These are phyloP conservation scores for Zhuqinia jingwanae DNA, from an alignment of 2,888 invertebrate species.

Conservation along the genomic window DNA sequence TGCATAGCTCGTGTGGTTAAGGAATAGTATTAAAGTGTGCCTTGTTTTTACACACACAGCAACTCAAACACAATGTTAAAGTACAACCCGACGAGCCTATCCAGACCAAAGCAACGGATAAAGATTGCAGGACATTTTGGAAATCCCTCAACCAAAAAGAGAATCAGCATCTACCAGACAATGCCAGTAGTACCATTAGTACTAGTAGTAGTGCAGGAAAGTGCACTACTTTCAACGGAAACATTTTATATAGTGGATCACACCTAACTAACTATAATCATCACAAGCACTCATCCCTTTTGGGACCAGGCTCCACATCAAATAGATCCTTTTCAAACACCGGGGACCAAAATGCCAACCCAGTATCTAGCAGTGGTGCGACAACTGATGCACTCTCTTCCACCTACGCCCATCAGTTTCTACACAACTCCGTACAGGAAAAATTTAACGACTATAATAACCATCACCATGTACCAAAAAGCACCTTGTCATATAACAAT, in stretches of 20 bases:
- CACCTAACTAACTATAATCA: slow-evolving; percentile 18
- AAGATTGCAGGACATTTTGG: slow-evolving; percentile 58
- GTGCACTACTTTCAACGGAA: slow-evolving; percentile 52
- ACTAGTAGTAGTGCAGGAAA: not conserved
- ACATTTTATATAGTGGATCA: slow-evolving; percentile 9
- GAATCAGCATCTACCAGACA: slow-evolving; percentile 24
- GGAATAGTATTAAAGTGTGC: no score
- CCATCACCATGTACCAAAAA: slow-evolving; percentile 39
- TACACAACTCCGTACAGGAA: slow-evolving; percentile 29
- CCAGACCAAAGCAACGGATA: slow-evolving; percentile 52
- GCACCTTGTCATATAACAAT: slow-evolving; percentile 57
- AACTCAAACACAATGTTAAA: slow-evolving; percentile 63
- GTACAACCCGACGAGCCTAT: slow-evolving; percentile 69
- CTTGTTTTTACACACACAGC: no score
- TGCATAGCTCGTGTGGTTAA: no score
- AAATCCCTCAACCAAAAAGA: slow-evolving; percentile 40
- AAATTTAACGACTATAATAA: slow-evolving; percentile 47
- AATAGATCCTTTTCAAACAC: slow-evolving; percentile 37
- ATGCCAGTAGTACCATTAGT: slow-evolving; percentile 17
- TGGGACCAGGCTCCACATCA: slow-evolving; percentile 3
- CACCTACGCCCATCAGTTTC: not conserved
- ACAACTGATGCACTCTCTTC: slow-evolving; percentile 9
- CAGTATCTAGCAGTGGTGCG: slow-evolving; percentile 30
- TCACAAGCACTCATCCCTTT: slow-evolving; percentile 24
- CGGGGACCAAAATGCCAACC: slow-evolving; percentile 70